These are phyloP conservation scores for Synergus gifuensis DNA, from an alignment of 2,888 invertebrate species.

Conservation along the genomic window DNA sequence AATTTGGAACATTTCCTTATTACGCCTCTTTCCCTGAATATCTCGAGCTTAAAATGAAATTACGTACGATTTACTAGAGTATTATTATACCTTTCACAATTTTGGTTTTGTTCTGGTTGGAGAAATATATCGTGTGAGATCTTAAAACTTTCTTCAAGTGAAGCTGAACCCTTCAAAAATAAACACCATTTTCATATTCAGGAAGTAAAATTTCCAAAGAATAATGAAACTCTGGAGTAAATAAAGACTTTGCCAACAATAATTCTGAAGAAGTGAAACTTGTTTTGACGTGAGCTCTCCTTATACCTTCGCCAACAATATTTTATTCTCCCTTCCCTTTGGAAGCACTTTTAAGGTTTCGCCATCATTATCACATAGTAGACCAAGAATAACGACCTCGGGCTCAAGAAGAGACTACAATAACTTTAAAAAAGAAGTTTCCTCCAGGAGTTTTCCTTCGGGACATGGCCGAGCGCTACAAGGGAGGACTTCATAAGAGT, in stretches of 20 bases:
- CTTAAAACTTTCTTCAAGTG: background rate
- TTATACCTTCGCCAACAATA: constrained; percentile 9
- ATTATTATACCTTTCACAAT: background rate
- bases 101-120: background rate
- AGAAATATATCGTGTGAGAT: background rate
- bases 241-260: background rate
- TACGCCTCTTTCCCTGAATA: constrained; percentile 23
- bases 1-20: constrained; percentile 34
- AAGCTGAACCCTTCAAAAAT: too few species aligned
- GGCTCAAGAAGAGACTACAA: constrained; percentile 50
- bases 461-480: constrained; percentile 38
- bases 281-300: constrained; percentile 41
- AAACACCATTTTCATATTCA: background rate
- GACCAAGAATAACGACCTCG: constrained; percentile 37
- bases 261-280: constrained; percentile 31
- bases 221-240: background rate
- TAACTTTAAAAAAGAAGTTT: constrained; percentile 53
- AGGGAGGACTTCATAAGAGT: constrained; percentile 54
- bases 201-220: background rate
- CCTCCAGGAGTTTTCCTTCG: constrained; percentile 29
- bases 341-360: constrained; percentile 24
- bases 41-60: constrained; percentile 3
- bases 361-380: constrained; percentile 27
- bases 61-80: background rate
- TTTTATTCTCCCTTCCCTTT: constrained; percentile 19